Base-by-base conservation (phyloP, 2,113 vertebrate species). In the Salvelinus fontinalis region DNA sequence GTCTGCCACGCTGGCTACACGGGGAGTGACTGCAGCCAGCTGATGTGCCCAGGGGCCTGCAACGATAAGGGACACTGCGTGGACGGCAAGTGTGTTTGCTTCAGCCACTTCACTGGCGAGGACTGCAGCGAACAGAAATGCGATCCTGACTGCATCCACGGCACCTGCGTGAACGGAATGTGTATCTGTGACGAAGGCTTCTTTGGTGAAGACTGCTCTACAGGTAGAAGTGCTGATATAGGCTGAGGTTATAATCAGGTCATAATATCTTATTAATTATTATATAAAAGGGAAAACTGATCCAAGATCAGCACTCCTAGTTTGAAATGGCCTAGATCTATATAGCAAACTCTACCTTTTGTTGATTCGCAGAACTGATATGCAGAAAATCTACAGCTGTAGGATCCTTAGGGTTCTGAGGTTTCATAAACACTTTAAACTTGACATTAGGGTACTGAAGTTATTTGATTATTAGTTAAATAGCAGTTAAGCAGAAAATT, bases 121-220 rank as follows among this genome's bases (percentile, higher is more conserved):
- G 93, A 94, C 83, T 98, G 97, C 93, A 93, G 93, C 0, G 77
- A 93, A 78, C 92, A 84, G 74, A 90, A 85, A 24, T 97, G 96
- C 75, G 90, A 91, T 0, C 78, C 82, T 1, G 93, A 95, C 87
- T 97, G 97, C 86, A 87, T 84, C 51, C 51, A 54, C 5, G 51
- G 51, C 51, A 54, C 4, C 51, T 54, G 51, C 16, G 16, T 54
- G 51, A 54, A 95, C 0, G 95, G 95, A 14, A 89, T 90, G 79
- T 97, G 97, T 39, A 84, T 94, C 89, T 98, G 95, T 60, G 90
- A 95, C 0, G 81, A 93, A 70, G 95, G 95, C 76, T 96, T 97
- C 86, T 87, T 85, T 0, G 95, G 95, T 11, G 89, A 88, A 0
- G 92, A 94, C 87, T 99, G 97, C 76, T 93, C 95, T n/a, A 89